These are phyloP conservation scores for Mobula hypostoma DNA, from an alignment of 2,113 vertebrate species.

Conservation along the genomic window DNA sequence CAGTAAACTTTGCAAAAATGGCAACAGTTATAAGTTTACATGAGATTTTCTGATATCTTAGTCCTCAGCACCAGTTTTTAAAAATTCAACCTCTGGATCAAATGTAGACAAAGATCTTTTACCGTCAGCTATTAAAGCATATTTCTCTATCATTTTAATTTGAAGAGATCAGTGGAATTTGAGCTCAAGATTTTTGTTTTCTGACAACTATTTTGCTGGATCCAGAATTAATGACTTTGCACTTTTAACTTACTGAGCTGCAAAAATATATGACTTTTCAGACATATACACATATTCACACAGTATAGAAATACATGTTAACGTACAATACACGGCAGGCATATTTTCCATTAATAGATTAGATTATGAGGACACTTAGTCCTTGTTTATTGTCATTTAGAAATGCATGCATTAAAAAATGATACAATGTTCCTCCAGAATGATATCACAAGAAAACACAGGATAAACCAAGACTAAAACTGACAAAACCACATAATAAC, in stretches of 20 bases:
- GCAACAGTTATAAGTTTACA: background rate
- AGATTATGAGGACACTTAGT: too few relatives aligned
- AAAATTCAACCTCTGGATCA: background rate
- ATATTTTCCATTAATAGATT: background rate
- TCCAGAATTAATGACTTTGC: background rate
- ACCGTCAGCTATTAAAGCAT: background rate
- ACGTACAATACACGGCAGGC: too few relatives aligned
- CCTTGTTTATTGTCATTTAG: too few relatives aligned
- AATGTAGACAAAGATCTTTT: background rate
- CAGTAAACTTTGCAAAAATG: background rate
- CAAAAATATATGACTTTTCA: too few relatives aligned
- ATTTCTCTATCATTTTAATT: background rate
- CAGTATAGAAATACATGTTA: background rate
- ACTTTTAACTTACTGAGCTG: background rate
- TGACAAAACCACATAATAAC: too few relatives aligned
- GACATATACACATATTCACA: too few relatives aligned
- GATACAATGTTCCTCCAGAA: too few relatives aligned
- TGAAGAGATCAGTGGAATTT: background rate
- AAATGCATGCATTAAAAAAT: too few relatives aligned
- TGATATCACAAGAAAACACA: too few relatives aligned
- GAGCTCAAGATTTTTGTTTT: too few relatives aligned
- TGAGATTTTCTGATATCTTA: background rate
- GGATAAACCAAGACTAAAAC: too few relatives aligned
- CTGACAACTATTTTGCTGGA: background rate
- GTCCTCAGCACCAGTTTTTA: background rate